Evolutionary conservation across 1,140 invertebrate genomes (phyloP), one percentile per base, ranked within the genome.

Genomic region (Atta cephalotes): DNA sequence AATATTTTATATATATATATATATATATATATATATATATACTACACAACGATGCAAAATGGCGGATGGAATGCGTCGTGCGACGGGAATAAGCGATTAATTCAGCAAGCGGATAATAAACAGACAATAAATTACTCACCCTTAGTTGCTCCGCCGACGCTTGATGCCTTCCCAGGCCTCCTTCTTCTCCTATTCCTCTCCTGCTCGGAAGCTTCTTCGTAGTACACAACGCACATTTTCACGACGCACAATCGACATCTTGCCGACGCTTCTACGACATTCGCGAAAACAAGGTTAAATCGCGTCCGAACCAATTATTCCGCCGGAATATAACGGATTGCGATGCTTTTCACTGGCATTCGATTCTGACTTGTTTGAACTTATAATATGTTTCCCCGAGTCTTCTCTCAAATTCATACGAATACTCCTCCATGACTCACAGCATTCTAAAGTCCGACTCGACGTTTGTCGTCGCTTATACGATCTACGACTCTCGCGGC

Each of bases 61-160:
- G 25, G 9, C 18, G 18, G 9, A 12, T 7, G 35, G 18, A 21
- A 68, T 7, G 35, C 35, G n/a, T 7, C 35, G 31, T n/a, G 9
- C 10, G 65, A 45, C 65, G 18, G 3, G 31, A 10, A 66, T 39
- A 14, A 45, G 35, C 65, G 31, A 68, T 68, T 68, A 21, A 68
- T 66, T 66, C 18, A 39, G 31, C 31, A 21, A 45, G 65, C n/a
- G 35, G 4, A 68, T 68, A 68, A 68, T 45, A 68, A 45, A 68
- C 14, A 14, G 65, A 21, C 35, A 10, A 68, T 68, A 68, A 45
- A 68, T 68, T 68, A 21, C 35, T 68, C 35, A 68, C 65, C 65
- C 65, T 21, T 21, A n/a, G 65, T 66, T 14, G 65, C 35, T 45
- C n/a, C 65, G 65, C 10, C 35, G 65, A 45, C n/a, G 35, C n/a